Base-by-base conservation (phyloP, 1,140 invertebrate genomes). In the Panagrolaimus sp. region DNA sequence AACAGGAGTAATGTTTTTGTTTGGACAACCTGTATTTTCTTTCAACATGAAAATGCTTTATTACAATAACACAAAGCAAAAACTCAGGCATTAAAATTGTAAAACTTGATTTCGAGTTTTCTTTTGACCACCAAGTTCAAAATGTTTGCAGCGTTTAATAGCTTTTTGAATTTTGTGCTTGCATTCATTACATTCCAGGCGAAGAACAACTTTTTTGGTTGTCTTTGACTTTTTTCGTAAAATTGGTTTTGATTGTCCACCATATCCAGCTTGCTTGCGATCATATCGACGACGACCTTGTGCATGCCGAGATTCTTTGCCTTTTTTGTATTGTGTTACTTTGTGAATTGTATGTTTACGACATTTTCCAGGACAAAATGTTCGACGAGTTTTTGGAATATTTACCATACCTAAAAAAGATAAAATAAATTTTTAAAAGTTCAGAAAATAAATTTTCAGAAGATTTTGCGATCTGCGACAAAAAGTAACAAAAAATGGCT, bases 151-250 rank as follows among this genome's bases (percentile, higher is more conserved):
- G 81, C 96, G 87, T 85, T 98, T 99, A 74, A 99, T 88, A 31
- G 94, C 89, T 42, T 97, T 89, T 85, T 98, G 96, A 86, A 96
- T 57, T 9, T 71, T 72, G 20, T 72, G 71, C 84, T 98, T 98
- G 88, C 96, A 99, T 80, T 95, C 92, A 1, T 91, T 90, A 84
- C 96, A 99, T 87, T 99, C 96, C 90, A 99, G 93, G 84, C 95
- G 90, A 72, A 99, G 86, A 25, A 98, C 95, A 87, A 99, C 97
- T 87, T 99, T 99, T 87, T 98, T 99, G 53, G 96, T 99, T 27
- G 96, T 99, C 88, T 99, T 99, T 63, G 96, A 96, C 91, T 99
- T 99, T 87, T 99, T 99, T 81, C 95, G 90, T 88, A 99, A 98
- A 84, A 99, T 97, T 80, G 96, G 96, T 84, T 99, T 99, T 11